Evolutionary conservation across 2,797 vertebrate genomes (phyloP).

Genomic region (Ispidina lecontei): DNA sequence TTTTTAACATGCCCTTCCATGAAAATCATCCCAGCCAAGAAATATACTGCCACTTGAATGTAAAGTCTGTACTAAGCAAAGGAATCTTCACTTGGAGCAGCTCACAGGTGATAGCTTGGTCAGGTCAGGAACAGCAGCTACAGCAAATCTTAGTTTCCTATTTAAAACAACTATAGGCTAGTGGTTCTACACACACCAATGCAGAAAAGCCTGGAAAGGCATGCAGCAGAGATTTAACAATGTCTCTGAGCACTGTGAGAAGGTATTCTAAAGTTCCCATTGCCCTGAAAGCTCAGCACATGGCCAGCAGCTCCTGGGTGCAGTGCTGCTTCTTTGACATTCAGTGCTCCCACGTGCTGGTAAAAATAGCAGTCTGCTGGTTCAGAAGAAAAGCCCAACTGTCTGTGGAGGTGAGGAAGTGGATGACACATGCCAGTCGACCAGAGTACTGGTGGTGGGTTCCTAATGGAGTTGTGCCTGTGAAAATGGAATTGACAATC

Average conservation of each 20-base stretch:
- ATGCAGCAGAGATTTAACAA: not conserved
- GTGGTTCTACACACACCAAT: not conserved
- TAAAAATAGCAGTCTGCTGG: not conserved
- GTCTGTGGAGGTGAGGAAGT: not conserved
- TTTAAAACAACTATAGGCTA: not conserved
- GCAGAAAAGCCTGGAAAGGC: not conserved
- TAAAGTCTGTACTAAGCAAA: not conserved
- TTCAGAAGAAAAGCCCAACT: not conserved
- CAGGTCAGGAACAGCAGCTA: not conserved
- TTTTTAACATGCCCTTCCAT: not conserved
- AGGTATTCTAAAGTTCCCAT: not conserved
- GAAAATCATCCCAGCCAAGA: not conserved
- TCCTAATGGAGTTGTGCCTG: not conserved
- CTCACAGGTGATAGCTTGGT: not conserved
- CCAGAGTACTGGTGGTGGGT: not conserved
- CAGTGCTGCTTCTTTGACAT: not conserved
- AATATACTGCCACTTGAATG: not conserved
- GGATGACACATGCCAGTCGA: constrained; percentile 17
- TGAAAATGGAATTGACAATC: not conserved
- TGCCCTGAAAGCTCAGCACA: not conserved
- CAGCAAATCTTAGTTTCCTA: not conserved
- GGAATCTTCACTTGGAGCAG: not conserved
- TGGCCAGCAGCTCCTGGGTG: not conserved
- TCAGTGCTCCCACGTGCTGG: not conserved
- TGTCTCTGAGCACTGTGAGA: not conserved